phyloP scores from a whole-genome alignment of 2,888 invertebrate species.

The Eupithecia dodoneata region DNA sequence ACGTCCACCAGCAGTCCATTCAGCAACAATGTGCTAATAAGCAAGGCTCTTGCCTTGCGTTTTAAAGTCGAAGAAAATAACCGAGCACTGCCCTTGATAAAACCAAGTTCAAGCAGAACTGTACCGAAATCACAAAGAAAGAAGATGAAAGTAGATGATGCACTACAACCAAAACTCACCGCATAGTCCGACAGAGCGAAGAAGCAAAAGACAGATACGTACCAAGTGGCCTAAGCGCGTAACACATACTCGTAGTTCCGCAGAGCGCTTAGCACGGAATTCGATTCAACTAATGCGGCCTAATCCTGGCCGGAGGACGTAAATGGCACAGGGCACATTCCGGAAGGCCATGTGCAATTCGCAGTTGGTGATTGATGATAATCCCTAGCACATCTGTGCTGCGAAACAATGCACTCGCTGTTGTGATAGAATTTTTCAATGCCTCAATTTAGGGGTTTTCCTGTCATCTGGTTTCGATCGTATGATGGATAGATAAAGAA shows the following conservation, averaged over 20 bases:
- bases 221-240: slow-evolving; percentile 46
- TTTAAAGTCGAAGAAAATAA: no score
- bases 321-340: slow-evolving; percentile 72
- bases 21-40: no score
- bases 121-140: not conserved
- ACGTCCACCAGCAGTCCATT: no score
- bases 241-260: slow-evolving; percentile 67
- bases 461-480: slow-evolving; percentile 34
- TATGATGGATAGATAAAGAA: slow-evolving; percentile 29
- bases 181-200: not conserved
- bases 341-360: slow-evolving; percentile 77
- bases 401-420: slow-evolving; percentile 61
- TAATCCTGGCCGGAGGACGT: slow-evolving; percentile 73
- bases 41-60: no score
- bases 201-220: slow-evolving; percentile 6
- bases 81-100: no score
- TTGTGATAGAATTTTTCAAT: slow-evolving; percentile 55
- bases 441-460: slow-evolving; percentile 37
- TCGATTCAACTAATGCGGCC: slow-evolving; percentile 81
- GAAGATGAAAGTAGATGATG: not conserved
- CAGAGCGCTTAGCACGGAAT: slow-evolving; percentile 80
- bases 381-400: slow-evolving; percentile 69
- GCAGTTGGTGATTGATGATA: slow-evolving; percentile 80
- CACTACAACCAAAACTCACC: not conserved
- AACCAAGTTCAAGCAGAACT: not conserved